Evolutionary conservation across 1,140 invertebrate species (phyloP).

Genomic region (Lutraria rhynchaena): DNA sequence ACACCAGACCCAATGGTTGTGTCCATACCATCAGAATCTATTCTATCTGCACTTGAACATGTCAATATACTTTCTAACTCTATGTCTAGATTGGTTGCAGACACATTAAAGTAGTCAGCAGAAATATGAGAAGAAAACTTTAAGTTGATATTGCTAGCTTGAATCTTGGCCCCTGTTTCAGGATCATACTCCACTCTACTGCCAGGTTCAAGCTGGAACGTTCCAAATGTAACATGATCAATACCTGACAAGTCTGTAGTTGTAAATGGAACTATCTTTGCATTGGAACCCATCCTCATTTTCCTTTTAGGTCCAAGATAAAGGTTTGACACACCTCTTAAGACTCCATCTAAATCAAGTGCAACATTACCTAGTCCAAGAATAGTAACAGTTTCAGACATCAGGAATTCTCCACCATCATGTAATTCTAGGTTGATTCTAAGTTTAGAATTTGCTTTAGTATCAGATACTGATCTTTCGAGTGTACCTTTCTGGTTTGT

Average conservation of each 20-base stretch:
- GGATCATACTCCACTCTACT: constrained; percentile 69
- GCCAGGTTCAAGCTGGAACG: constrained; percentile 72
- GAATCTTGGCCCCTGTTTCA: constrained; percentile 71
- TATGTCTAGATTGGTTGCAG: constrained; percentile 66
- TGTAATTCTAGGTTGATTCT: constrained; percentile 74
- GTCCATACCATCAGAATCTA: constrained; percentile 65
- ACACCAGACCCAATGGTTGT: constrained; percentile 58
- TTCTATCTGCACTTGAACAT: constrained; percentile 65
- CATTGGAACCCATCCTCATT: constrained; percentile 68
- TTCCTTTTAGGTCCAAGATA: constrained; percentile 66
- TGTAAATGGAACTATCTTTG: constrained; percentile 68
- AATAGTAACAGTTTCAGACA: constrained; percentile 72
- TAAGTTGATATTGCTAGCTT: constrained; percentile 66
- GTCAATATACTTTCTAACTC: constrained; percentile 71
- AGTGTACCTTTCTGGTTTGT: constrained; percentile 69
- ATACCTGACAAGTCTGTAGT: constrained; percentile 53
- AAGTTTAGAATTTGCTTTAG: constrained; percentile 69
- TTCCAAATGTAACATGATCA: constrained; percentile 70
- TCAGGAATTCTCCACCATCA: constrained; percentile 72
- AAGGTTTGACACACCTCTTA: constrained; percentile 72
- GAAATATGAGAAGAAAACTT: constrained; percentile 68
- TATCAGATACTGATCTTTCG: constrained; percentile 64
- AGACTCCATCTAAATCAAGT: constrained; percentile 70
- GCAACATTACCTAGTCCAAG: constrained; percentile 69
- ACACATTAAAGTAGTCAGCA: constrained; percentile 74